These are phyloP conservation scores for Plectrocnemia conspersa DNA, from an alignment of 1,140 invertebrate species.

Conservation along the genomic window DNA sequence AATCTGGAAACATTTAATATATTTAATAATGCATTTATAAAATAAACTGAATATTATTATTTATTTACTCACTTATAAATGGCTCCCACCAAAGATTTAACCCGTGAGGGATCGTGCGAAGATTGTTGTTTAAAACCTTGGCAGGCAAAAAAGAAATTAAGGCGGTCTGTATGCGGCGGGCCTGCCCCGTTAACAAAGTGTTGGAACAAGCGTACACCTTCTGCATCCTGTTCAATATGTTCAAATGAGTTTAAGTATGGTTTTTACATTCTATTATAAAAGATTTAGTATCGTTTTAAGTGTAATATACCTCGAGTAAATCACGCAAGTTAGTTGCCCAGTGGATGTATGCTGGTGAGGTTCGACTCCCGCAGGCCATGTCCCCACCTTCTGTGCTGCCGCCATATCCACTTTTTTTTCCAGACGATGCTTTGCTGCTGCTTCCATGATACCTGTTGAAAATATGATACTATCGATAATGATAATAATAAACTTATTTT, in stretches of 20 bases:
- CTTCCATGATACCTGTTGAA: conserved; percentile 31
- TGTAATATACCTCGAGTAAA: conserved; percentile 57
- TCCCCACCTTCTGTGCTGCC: conserved; percentile 13
- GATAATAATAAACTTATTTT: too few relatives aligned
- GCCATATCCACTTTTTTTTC: conserved; percentile 44
- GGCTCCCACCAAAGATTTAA: conserved; percentile 71
- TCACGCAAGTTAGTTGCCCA: conserved; percentile 81
- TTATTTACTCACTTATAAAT: conserved; percentile 64
- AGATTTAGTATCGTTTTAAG: background rate
- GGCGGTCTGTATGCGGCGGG: conserved; percentile 66
- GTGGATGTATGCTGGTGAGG: conserved; percentile 73
- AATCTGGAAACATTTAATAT: conserved; percentile 55
- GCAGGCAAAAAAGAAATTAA: conserved; percentile 90
- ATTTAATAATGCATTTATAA: background rate
- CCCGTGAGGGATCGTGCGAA: conserved; percentile 62
- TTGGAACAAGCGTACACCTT: conserved; percentile 80
- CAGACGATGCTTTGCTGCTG: conserved; percentile 23
- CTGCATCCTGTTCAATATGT: conserved; percentile 60
- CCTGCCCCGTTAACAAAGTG: conserved; percentile 78
- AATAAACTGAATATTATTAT: background rate
- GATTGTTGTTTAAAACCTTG: conserved; percentile 81
- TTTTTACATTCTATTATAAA: background rate
- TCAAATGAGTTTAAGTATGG: background rate
- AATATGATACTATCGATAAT: too few relatives aligned
- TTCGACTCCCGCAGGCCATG: conserved; percentile 45